A percentile compares a stretch with the other conserved stretches of the same genome.
These are phyloP conservation scores for Conus betulinus DNA, from an alignment of 1,140 invertebrate species.

Conservation along the genomic window DNA sequence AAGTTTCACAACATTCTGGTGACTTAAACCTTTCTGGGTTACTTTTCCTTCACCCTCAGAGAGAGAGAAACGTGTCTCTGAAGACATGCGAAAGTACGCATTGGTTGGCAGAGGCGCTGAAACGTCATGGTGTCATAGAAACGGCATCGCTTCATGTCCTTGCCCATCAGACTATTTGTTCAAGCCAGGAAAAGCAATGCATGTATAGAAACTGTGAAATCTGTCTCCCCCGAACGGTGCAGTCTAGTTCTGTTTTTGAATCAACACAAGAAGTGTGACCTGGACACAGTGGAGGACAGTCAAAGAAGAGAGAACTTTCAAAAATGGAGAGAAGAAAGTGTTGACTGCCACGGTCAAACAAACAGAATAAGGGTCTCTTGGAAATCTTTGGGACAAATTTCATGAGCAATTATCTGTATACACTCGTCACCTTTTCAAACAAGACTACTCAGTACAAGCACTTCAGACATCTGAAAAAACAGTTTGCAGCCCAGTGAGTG, in stretches of 20 bases:
- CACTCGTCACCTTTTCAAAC: not conserved
- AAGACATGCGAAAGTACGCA: too few relatives aligned
- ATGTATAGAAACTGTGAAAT: not conserved
- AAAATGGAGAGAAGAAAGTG: not conserved
- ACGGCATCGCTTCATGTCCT: too few relatives aligned
- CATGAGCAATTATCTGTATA: not conserved
- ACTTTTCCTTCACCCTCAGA: too few relatives aligned
- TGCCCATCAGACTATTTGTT: not conserved
- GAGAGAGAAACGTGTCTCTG: too few relatives aligned
- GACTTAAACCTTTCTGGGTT: too few relatives aligned
- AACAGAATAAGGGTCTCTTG: not conserved
- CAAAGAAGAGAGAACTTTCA: not conserved
- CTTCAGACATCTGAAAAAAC: not conserved
- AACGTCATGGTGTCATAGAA: too few relatives aligned
- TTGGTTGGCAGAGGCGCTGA: too few relatives aligned
- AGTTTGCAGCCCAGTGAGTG: not conserved
- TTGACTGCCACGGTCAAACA: not conserved
- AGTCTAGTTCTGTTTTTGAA: not conserved
- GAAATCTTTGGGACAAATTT: not conserved
- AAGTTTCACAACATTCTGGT: too few relatives aligned
- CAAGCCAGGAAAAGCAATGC: not conserved
- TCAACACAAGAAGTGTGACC: not conserved
- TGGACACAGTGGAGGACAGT: not conserved
- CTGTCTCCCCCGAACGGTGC: not conserved
- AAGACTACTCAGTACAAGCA: not conserved